Evolutionary conservation across 2,888 invertebrate species (phyloP).

Genomic region (Ormia ochracea): DNA sequence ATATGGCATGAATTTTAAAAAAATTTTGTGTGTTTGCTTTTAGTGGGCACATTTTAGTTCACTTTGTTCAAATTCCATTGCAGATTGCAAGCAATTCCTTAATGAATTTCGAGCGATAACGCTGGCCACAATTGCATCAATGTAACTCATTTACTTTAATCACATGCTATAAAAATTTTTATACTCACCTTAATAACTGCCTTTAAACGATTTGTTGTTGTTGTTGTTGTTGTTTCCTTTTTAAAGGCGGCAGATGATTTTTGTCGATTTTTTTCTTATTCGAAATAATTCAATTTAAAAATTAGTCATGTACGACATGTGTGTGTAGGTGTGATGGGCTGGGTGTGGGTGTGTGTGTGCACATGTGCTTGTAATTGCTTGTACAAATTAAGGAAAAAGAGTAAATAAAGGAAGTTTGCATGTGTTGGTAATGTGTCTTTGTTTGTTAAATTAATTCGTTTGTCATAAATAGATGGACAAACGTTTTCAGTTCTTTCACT

Average conservation of each 20-base stretch:
- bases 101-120: slow-evolving; percentile 1
- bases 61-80: too few relatives aligned
- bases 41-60: too few relatives aligned
- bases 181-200: slow-evolving; percentile 38
- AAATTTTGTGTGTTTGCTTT: too few relatives aligned
- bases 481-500: slow-evolving; percentile 36
- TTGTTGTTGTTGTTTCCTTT: background rate
- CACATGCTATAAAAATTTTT: slow-evolving; percentile 1
- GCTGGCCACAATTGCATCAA: background rate
- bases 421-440: slow-evolving; percentile 3
- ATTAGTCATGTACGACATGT: background rate
- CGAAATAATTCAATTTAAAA: slow-evolving; percentile 43
- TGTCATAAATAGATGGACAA: slow-evolving; percentile 27
- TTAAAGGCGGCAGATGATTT: slow-evolving; percentile 6
- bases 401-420: background rate
- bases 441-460: slow-evolving; percentile 36
- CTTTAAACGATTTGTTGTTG: background rate
- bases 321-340: too few relatives aligned
- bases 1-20: too few relatives aligned
- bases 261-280: background rate
- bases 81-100: too few relatives aligned
- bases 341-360: too few relatives aligned
- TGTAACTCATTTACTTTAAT: background rate
- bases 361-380: background rate
- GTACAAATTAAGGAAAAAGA: background rate